Conservation (phyloP, 1,140 invertebrate genomes). For the Pentalonia nigronervosa region DNA sequence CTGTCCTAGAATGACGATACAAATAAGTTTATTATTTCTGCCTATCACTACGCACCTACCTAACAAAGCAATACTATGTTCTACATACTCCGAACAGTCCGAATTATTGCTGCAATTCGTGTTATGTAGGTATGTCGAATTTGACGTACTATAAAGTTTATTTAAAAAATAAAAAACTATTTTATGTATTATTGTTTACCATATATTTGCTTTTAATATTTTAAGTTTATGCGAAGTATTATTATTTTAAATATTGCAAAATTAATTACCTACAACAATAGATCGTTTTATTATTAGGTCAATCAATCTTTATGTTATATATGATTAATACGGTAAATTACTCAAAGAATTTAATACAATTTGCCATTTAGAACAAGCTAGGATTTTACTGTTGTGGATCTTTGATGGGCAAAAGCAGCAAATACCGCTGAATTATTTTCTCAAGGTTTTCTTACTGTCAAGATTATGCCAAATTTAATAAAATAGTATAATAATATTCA, state of each 20-base stretch:
- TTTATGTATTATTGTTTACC: background rate
- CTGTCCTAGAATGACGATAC: background rate
- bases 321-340: no score
- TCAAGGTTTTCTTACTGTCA: no score
- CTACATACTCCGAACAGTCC: background rate
- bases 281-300: background rate
- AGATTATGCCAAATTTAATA: no score
- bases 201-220: background rate
- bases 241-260: background rate
- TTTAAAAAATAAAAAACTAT: background rate
- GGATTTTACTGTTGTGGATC: background rate
- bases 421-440: no score
- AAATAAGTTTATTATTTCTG: slow-evolving; percentile 31
- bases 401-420: background rate
- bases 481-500: no score
- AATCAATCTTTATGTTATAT: background rate
- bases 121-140: background rate
- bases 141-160: background rate
- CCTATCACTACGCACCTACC: background rate
- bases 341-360: background rate
- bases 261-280: background rate
- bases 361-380: background rate
- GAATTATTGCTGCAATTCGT: background rate
- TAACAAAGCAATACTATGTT: slow-evolving; percentile 6
- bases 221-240: background rate